Conservation (phyloP, 2,113 vertebrate species). For the Elgaria multicarinata region DNA sequence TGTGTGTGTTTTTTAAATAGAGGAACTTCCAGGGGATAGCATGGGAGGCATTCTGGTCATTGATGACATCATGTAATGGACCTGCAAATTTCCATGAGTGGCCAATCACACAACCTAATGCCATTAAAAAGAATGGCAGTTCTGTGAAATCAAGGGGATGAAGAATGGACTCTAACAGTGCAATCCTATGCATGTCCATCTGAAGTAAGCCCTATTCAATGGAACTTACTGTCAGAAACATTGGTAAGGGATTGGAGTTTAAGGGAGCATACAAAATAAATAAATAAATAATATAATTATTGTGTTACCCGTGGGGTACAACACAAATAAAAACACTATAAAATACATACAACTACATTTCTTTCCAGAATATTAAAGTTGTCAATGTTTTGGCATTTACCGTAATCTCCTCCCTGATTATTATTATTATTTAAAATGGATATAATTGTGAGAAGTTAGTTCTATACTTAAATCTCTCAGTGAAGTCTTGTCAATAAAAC, state of each 20-base stretch:
- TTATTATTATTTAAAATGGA: too few relatives aligned
- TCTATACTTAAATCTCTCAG: neutral
- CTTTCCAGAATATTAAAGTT: neutral
- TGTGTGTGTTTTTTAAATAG: too few relatives aligned
- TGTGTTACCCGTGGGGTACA: too few relatives aligned
- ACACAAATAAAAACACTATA: too few relatives aligned
- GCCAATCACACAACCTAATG: neutral
- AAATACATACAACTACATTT: too few relatives aligned
- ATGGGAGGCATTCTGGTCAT: too few relatives aligned
- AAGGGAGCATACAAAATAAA: neutral
- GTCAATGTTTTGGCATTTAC: neutral
- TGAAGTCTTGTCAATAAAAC: neutral
- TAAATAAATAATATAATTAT: too few relatives aligned
- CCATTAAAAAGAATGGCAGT: neutral
- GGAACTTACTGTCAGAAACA: neutral
- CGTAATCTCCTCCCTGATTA: neutral
- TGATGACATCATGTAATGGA: too few relatives aligned
- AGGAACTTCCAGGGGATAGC: too few relatives aligned
- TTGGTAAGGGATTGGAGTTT: neutral
- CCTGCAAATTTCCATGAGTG: too few relatives aligned
- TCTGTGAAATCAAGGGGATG: neutral
- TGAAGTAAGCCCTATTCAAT: neutral
- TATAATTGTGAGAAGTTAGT: neutral
- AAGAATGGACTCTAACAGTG: neutral
- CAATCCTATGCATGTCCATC: neutral